Evolutionary conservation across 2,113 vertebrate species (phyloP).

Genomic region (Lamprologus callipterus): DNA sequence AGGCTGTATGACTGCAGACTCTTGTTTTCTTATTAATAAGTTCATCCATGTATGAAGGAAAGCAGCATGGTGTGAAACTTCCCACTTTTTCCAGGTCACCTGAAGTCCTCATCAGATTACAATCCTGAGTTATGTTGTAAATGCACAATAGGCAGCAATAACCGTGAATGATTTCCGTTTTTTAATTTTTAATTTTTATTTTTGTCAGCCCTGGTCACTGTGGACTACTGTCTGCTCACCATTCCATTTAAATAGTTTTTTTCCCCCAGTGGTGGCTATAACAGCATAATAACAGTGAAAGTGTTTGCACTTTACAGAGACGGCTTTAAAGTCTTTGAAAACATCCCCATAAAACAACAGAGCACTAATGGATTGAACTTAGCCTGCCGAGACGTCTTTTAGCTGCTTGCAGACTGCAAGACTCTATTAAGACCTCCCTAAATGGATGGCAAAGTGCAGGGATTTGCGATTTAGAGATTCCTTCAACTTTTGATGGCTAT

Average conservation of each 20-base stretch:
- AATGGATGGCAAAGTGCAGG: slow-evolving; percentile 15
- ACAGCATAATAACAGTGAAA: slow-evolving; percentile 12
- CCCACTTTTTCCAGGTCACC: slow-evolving; percentile 12
- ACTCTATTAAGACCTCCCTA: slow-evolving; percentile 8
- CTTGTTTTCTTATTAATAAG: background rate
- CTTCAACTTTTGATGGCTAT: background rate
- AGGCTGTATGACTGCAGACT: background rate
- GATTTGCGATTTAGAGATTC: slow-evolving; percentile 12
- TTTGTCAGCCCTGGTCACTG: background rate
- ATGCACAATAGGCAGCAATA: background rate
- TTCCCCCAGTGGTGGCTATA: background rate
- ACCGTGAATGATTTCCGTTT: background rate
- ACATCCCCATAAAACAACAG: slow-evolving; percentile 43
- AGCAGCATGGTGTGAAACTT: background rate
- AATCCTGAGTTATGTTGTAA: background rate
- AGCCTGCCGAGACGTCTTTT: slow-evolving; percentile 28
- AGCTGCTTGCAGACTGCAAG: background rate
- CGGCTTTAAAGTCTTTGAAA: slow-evolving; percentile 24
- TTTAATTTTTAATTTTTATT: background rate
- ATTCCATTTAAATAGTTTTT: slow-evolving; percentile 14
- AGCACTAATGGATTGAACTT: slow-evolving; percentile 52
- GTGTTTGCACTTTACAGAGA: slow-evolving; percentile 45
- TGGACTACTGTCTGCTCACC: background rate
- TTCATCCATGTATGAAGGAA: background rate
- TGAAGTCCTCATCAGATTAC: slow-evolving; percentile 5